Conservation (phyloP, 1,140 invertebrate species). For the Battus philenor region DNA sequence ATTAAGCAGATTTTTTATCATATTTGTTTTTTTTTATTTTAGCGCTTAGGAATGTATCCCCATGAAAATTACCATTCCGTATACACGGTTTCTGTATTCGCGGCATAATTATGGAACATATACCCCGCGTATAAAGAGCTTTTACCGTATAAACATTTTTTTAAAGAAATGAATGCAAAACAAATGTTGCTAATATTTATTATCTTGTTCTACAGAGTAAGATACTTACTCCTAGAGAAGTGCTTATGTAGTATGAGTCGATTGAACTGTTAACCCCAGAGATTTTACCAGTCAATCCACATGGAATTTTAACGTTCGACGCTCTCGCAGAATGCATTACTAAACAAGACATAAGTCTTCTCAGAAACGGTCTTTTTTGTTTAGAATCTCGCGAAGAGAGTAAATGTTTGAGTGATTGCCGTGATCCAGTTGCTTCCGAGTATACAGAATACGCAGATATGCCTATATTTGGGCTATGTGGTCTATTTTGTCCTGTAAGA, state of each 20-base stretch:
- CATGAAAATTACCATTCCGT: no score
- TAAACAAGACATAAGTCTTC: conserved; percentile 48
- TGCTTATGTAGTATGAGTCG: conserved; percentile 54
- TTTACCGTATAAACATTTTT: no score
- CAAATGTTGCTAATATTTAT: no score
- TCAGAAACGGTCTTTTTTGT: conserved; percentile 43
- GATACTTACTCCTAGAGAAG: conserved; percentile 56
- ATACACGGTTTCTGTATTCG: no score
- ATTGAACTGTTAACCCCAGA: conserved; percentile 34
- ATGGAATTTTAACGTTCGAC: conserved; percentile 27
- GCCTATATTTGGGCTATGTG: conserved; percentile 50
- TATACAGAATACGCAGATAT: conserved; percentile 41
- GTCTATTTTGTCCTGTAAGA: conserved; percentile 38
- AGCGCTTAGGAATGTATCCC: no score
- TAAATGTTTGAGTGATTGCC: conserved; percentile 20
- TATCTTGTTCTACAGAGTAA: no score
- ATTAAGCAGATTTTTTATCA: no score
- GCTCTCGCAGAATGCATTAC: conserved; percentile 36
- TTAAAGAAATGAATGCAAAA: no score
- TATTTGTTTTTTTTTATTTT: no score
- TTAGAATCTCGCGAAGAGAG: conserved; percentile 23
- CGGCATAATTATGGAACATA: no score
- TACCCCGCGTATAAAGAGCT: no score
- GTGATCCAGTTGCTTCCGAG: conserved; percentile 21
- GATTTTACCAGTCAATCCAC: conserved; percentile 7